Evolutionary conservation across 2,797 vertebrate species (phyloP).

Genomic region (Gorsachius magnificus): DNA sequence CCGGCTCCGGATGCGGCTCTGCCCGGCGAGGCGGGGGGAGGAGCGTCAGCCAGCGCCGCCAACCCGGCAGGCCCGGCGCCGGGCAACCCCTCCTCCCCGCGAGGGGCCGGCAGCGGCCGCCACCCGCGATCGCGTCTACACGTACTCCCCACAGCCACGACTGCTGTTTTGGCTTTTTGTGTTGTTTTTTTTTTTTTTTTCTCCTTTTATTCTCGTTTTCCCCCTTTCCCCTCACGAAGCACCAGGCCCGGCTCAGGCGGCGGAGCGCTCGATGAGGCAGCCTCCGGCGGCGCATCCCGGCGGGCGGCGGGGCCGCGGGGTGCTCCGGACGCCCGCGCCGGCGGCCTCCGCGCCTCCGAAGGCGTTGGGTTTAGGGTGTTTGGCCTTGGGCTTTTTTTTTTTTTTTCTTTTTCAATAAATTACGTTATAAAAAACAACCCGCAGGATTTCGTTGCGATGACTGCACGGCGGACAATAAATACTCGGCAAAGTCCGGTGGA

Average conservation of each 20-base stretch:
- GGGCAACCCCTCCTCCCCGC: not conserved
- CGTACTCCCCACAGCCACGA: no score
- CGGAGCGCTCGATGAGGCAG: no score
- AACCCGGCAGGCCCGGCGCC: no score
- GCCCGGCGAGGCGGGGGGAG: no score
- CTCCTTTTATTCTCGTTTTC: not conserved
- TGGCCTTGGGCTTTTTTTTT: no score
- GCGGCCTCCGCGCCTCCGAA: no score
- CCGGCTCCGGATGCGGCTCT: rapidly evolving
- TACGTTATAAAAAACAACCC: not conserved
- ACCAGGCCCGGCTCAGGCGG: not conserved
- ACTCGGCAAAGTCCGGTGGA: not conserved
- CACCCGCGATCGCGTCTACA: rapidly evolving
- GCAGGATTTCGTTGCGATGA: not conserved
- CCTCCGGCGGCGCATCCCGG: not conserved
- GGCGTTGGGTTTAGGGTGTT: not conserved
- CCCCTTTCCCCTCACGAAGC: not conserved
- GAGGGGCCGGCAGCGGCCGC: no score
- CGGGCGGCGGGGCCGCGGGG: no score
- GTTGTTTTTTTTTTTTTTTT: not conserved
- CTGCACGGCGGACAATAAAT: not conserved
- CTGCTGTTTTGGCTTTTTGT: not conserved
- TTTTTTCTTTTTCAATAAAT: not conserved
- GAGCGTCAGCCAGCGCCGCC: not conserved
- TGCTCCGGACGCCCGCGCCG: no score